A percentile compares a stretch with the other conserved stretches of the same genome.
Conservation (phyloP, 1,140 invertebrate genomes). For the Meloidogyne exigua region DNA sequence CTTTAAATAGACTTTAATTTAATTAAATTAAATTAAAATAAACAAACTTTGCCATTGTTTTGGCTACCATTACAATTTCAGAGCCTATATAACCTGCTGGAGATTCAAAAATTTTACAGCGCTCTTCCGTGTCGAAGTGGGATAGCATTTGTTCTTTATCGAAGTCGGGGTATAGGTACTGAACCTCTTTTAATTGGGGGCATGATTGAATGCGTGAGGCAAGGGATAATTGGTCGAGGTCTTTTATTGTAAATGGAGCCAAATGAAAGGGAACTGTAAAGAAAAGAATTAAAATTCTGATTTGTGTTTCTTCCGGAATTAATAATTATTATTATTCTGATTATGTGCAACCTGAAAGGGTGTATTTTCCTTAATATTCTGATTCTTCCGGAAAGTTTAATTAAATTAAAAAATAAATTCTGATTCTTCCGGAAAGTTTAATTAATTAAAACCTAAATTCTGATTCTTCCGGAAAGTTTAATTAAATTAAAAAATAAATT, state of each 20-base stretch:
- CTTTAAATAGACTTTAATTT: neutral
- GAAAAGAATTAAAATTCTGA: neutral
- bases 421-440: no score
- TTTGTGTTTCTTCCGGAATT: no score
- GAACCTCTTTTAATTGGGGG: conserved; percentile 60
- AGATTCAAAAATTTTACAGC: conserved; percentile 48
- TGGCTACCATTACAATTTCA: conserved; percentile 64
- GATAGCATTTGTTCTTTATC: conserved; percentile 63
- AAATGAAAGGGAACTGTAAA: conserved; percentile 60
- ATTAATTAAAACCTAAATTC: no score
- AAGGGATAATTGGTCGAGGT: conserved; percentile 61
- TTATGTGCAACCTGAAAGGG: no score
- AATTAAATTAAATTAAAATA: neutral
- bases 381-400: no score
- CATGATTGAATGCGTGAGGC: conserved; percentile 60
- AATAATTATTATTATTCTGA: no score
- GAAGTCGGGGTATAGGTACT: conserved; percentile 60
- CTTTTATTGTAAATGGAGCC: conserved; percentile 63
- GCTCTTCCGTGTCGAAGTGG: conserved; percentile 57
- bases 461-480: no score
- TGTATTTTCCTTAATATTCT: no score
- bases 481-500: neutral
- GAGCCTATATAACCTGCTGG: conserved; percentile 61
- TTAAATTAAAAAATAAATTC: neutral
- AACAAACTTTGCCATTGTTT: conserved; percentile 46